These are phyloP conservation scores for Pseudopodoces humilis DNA, from an alignment of 2,113 vertebrate species.

Conservation along the genomic window DNA sequence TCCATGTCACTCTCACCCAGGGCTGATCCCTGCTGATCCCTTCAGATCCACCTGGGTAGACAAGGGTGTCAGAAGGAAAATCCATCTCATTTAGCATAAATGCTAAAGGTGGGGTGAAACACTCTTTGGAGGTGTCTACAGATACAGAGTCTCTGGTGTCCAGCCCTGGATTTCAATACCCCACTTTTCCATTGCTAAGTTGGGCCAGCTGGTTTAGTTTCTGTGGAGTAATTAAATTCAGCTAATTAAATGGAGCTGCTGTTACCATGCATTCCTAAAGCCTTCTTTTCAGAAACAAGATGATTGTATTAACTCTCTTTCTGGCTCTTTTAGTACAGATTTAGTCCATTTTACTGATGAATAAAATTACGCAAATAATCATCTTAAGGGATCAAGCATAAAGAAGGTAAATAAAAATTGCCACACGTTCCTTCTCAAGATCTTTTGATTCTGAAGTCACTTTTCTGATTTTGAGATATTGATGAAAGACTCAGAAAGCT, in stretches of 20 bases:
- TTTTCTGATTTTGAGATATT: conserved; percentile 1
- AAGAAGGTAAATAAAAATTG: not conserved
- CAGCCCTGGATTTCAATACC: not conserved
- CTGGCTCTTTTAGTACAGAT: not conserved
- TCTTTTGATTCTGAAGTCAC: not conserved
- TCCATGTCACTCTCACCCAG: not conserved
- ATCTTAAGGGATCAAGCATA: conserved; percentile 3
- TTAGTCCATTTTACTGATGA: not conserved
- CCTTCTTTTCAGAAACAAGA: not conserved
- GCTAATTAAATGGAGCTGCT: conserved; percentile 34
- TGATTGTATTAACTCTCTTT: not conserved
- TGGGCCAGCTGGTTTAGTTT: conserved; percentile 11
- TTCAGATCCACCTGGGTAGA: not conserved
- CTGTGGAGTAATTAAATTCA: conserved; percentile 35
- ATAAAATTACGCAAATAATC: conserved; percentile 8
- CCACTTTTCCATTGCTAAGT: not conserved
- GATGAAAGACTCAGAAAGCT: conserved; percentile 18
- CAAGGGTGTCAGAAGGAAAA: not conserved
- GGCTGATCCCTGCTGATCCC: not conserved
- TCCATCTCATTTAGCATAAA: not conserved
- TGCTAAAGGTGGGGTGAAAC: not conserved
- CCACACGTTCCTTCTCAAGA: not conserved
- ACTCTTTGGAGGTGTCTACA: not conserved
- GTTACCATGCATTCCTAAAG: not conserved
- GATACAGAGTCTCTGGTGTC: not conserved